Evolutionary conservation across 2,888 invertebrate genomes (phyloP).

Genomic region (Tridacna gigas): DNA sequence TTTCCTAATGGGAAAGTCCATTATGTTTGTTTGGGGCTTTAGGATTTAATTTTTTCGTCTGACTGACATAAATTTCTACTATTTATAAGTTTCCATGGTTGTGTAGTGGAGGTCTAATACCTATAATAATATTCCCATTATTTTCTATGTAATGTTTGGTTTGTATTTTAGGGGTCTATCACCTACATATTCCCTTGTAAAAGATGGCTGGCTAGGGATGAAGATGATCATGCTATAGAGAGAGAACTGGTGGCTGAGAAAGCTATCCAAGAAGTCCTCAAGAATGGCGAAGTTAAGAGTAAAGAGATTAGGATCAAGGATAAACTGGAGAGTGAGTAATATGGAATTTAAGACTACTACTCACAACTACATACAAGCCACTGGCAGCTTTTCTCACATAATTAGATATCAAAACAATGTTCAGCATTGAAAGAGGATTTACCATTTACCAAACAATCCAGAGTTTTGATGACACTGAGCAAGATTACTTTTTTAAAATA

Average conservation of each 20-base stretch:
- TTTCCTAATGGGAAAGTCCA: too few species aligned
- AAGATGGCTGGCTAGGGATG: constrained; percentile 84
- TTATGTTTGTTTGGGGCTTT: background rate
- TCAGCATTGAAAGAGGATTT: too few species aligned
- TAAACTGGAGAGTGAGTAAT: constrained; percentile 77
- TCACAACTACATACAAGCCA: too few species aligned
- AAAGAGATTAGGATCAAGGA: constrained; percentile 78
- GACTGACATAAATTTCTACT: background rate
- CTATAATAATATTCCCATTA: too few species aligned
- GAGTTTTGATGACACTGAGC: too few species aligned
- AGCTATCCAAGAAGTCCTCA: constrained; percentile 81
- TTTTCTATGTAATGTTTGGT: background rate
- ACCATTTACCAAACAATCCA: too few species aligned
- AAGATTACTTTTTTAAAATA: too few species aligned
- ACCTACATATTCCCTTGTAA: constrained; percentile 84
- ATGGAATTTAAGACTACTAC: too few species aligned
- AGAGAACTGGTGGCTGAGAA: constrained; percentile 83
- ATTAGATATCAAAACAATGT: too few species aligned
- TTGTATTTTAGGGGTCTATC: constrained; percentile 79
- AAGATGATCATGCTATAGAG: constrained; percentile 84
- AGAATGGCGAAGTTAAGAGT: constrained; percentile 80
- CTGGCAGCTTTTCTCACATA: too few species aligned
- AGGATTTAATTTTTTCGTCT: background rate
- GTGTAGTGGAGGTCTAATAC: too few species aligned
- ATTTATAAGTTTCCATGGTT: too few species aligned